Conservation (phyloP, 2,113 vertebrate species). For the Motacilla alba region DNA sequence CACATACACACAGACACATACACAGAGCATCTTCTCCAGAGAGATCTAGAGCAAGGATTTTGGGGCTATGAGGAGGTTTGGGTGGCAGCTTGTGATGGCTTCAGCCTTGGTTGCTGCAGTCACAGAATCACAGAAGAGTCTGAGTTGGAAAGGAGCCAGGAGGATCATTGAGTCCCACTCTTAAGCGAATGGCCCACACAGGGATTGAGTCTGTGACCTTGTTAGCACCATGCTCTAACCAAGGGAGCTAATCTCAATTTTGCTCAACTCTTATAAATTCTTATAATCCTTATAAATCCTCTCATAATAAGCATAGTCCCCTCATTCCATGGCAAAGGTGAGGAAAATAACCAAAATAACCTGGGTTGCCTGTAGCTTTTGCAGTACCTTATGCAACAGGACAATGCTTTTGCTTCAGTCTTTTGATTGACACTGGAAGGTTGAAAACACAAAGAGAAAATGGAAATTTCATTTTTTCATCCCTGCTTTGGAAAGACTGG, state of each 20-base stretch:
- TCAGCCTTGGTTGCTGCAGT: background rate
- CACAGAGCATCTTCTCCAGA: rapidly evolving
- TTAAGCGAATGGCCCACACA: rapidly evolving
- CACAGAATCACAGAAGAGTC: background rate
- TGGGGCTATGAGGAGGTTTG: background rate
- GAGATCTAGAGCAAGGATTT: background rate
- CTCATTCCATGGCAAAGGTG: background rate
- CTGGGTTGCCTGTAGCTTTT: background rate
- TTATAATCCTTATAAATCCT: background rate
- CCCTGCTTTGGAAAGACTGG: background rate
- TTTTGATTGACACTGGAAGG: background rate
- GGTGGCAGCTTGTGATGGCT: background rate
- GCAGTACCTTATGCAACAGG: background rate
- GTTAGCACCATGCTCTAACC: background rate
- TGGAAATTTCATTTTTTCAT: background rate
- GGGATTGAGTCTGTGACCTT: background rate
- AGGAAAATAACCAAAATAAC: background rate
- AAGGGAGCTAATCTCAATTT: background rate
- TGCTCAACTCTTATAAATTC: background rate
- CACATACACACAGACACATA: no score
- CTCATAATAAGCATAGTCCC: background rate
- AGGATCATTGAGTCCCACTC: rapidly evolving
- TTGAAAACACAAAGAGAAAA: background rate
- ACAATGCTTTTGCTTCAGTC: background rate
- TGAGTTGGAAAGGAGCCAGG: background rate